Conservation (phyloP, 2,797 vertebrate species). For the Cyclura pinguis region DNA sequence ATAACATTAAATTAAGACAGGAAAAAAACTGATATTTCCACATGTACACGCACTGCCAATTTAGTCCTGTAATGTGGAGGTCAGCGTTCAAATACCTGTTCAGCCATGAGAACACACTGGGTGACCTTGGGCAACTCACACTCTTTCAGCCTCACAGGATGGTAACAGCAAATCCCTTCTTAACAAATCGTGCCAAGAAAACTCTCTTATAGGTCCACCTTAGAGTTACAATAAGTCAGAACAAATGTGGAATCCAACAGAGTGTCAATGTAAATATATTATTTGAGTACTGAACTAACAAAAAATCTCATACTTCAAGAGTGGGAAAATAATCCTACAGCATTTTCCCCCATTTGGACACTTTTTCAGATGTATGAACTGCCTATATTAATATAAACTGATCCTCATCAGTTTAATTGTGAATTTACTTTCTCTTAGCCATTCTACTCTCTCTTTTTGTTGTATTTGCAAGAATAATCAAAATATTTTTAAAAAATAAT, state of each 20-base stretch:
- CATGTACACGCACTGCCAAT: background rate
- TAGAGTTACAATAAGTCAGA: background rate
- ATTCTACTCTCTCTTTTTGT: background rate
- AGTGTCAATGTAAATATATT: no score
- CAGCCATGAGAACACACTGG: no score
- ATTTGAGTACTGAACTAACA: no score
- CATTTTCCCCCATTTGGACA: background rate
- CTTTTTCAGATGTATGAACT: background rate
- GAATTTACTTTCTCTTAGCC: background rate
- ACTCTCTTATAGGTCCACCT: no score
- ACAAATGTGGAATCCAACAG: background rate
- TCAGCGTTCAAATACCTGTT: background rate
- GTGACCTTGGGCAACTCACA: no score
- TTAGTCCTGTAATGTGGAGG: background rate
- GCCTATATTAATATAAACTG: background rate
- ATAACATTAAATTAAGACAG: background rate
- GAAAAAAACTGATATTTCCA: background rate
- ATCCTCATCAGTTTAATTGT: background rate
- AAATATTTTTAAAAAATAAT: background rate
- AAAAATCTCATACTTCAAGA: background rate
- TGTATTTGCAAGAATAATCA: background rate
- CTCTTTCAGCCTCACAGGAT: no score
- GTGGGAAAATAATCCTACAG: background rate
- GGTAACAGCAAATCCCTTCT: no score
- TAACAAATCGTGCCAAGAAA: no score